Conservation (phyloP, 2,113 vertebrate genomes). For the Amblyopsis rosae region DNA sequence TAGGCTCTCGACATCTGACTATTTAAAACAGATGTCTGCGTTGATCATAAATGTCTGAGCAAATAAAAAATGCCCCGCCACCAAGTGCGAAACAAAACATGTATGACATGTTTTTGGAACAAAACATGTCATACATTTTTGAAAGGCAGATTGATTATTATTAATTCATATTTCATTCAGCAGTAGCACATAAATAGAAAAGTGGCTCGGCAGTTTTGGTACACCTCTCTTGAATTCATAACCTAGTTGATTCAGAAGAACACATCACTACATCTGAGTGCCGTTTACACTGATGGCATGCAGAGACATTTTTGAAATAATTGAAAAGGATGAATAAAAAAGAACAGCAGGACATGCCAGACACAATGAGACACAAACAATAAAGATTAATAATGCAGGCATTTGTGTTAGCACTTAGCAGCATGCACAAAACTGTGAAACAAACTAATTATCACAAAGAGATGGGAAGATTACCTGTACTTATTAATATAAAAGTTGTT, state of each 20-base stretch:
- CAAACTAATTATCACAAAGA: conserved; percentile 5
- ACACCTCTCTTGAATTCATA: conserved; percentile 39
- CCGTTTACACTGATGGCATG: conserved; percentile 63
- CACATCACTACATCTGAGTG: conserved; percentile 46
- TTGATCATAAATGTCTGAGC: conserved; percentile 30
- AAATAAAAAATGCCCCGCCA: conserved; percentile 20
- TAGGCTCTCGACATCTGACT: conserved; percentile 13
- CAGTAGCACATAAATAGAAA: conserved; percentile 32
- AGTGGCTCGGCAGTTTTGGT: conserved; percentile 35
- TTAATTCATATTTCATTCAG: conserved; percentile 17
- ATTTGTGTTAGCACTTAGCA: too few relatives aligned
- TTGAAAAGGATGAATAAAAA: conserved; percentile 32
- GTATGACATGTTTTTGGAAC: conserved; percentile 7
- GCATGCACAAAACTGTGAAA: not conserved
- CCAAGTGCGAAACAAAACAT: too few relatives aligned
- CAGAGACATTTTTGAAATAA: conserved; percentile 34
- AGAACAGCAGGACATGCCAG: conserved; percentile 26
- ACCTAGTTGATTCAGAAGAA: conserved; percentile 41
- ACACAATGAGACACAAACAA: conserved; percentile 18
- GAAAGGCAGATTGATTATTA: conserved; percentile 23
- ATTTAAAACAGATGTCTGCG: conserved; percentile 38
- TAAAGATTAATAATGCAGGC: not conserved
- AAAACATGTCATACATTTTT: conserved; percentile 17
- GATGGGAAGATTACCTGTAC: not conserved
- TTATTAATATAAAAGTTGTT: conserved; percentile 1